Conservation (phyloP, 2,888 invertebrate genomes). For the Leptinotarsa haldemani region DNA sequence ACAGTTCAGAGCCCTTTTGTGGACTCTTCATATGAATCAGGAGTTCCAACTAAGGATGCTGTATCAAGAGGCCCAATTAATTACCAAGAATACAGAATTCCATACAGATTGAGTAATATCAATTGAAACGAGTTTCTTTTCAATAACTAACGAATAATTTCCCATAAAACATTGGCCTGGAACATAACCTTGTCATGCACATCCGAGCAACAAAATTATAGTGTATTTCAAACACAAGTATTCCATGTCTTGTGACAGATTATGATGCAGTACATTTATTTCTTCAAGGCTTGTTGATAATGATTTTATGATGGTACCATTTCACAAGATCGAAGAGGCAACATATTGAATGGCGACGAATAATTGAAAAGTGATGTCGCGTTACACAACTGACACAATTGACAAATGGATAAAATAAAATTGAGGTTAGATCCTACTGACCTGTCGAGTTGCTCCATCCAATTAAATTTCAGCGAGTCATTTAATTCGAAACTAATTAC, state of each 20-base stretch:
- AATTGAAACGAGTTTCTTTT: too few species aligned
- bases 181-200: not conserved
- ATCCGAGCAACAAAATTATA: conserved; percentile 3
- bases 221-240: not conserved
- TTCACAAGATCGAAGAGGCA: conserved; percentile 17
- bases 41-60: too few species aligned
- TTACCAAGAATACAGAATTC: too few species aligned
- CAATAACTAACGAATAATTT: not conserved
- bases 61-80: too few species aligned
- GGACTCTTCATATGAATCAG: too few species aligned
- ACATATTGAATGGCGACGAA: conserved; percentile 8
- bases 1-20: too few species aligned
- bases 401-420: conserved; percentile 18
- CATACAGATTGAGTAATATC: too few species aligned
- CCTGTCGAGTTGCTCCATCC: conserved; percentile 7
- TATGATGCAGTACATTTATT: conserved; percentile 8
- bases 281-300: conserved; percentile 16
- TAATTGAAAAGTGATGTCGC: conserved; percentile 18
- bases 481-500: conserved; percentile 1
- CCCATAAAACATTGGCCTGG: not conserved
- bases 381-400: conserved; percentile 16
- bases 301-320: conserved; percentile 19
- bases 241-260: not conserved
- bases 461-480: not conserved
- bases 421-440: conserved; percentile 11